A percentile compares a stretch with the other conserved stretches of the same genome.
Evolutionary conservation across 2,888 invertebrate genomes (phyloP).

Genomic region (Hyles lineata): DNA sequence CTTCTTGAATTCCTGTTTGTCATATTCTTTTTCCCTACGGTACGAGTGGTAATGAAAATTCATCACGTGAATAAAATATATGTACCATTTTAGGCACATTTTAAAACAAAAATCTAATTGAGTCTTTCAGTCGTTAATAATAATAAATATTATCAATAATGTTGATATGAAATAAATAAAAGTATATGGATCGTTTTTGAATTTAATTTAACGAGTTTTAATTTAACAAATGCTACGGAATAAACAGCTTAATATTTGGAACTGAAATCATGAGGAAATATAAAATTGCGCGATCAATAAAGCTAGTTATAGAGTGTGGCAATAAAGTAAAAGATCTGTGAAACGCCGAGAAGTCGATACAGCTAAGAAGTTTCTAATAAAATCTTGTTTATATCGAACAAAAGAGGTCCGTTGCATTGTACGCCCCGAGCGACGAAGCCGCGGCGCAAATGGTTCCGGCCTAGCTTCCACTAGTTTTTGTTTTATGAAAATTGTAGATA

Average conservation of each 20-base stretch:
- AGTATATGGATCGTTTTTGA: no score
- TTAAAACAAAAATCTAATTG: no score
- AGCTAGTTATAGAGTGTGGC: slow-evolving; percentile 23
- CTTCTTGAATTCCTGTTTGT: no score
- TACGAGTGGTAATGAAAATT: no score
- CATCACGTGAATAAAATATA: no score
- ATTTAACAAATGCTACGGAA: no score
- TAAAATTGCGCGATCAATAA: slow-evolving; percentile 11
- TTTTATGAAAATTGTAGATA: slow-evolving; percentile 38
- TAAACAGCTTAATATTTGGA: background rate
- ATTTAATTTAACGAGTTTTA: no score
- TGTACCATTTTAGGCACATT: no score
- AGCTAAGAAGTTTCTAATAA: slow-evolving; percentile 62
- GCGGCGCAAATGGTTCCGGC: slow-evolving; percentile 49
- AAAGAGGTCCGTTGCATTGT: slow-evolving; percentile 57
- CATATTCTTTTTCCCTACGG: no score
- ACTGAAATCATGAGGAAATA: background rate
- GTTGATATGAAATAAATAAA: no score
- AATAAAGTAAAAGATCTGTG: slow-evolving; percentile 26
- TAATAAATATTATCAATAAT: no score
- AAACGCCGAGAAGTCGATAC: slow-evolving; percentile 42
- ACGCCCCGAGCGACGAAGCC: slow-evolving; percentile 52
- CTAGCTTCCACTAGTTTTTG: slow-evolving; percentile 36
- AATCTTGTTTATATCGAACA: slow-evolving; percentile 67
- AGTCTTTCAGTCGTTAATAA: no score